Evolutionary conservation across 1,140 invertebrate species (phyloP), one percentile per base, ranked within the genome.

Genomic region (Anastatus disparis): DNA sequence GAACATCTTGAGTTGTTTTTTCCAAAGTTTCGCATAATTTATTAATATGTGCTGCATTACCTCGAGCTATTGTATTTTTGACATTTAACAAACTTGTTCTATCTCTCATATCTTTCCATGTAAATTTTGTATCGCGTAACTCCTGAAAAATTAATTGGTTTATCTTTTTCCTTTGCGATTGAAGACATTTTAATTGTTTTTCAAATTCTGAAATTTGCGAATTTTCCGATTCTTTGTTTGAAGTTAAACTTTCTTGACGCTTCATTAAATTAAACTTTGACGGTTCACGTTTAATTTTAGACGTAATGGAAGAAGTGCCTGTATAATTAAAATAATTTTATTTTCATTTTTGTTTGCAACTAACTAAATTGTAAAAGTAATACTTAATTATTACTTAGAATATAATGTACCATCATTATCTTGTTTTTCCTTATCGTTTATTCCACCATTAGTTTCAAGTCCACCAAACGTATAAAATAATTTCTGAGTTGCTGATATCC

Each of bases 121-220:
- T 59, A 3, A 26, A 52, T 40, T 61, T 61, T 2, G 40, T 38
- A 55, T 44, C 38, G 9, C 31, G 61, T 26, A 72, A 56, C 17
- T 72, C 70, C 10, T 55, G 65, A n/a, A 27, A 46, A 42, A 72
- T 72, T 15, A 72, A 20, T 31, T 67, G 46, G 52, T 67, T 67
- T 4, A 72, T 66, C 29, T 46, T 24, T 6, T 63, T 67, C 52
- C 67, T 72, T 38, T 72, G 56, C 12, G 24, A 20, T 24, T 62
- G 35, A 17, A 72, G 61, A 22, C 52, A 15, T 55, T 67, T 72
- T 20, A 72, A 17, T 13, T 72, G 63, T 22, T 55, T 67, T 10
- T 67, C 58, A 17, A 72, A 53, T 1, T 52, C 55, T 8, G 35
- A 20, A 8, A 56, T 20, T 10, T 56, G 35, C 15, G 42, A 29